These are phyloP conservation scores for Oryzias woworae DNA, from an alignment of 2,113 vertebrate genomes.

Conservation along the genomic window DNA sequence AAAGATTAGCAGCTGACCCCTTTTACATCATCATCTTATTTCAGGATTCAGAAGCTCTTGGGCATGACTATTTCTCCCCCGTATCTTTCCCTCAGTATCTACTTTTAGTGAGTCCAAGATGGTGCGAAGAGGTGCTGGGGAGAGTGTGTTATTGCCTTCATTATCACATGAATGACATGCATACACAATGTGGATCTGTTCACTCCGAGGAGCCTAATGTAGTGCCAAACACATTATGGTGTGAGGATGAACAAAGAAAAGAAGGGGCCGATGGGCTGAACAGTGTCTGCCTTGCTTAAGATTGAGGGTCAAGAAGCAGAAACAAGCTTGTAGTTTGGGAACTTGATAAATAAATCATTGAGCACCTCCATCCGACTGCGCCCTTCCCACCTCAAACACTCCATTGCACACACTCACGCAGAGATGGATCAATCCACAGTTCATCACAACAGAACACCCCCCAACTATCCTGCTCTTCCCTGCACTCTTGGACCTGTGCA, in stretches of 20 bases:
- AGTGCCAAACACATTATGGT: constrained; percentile 13
- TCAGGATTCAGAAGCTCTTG: constrained; percentile 70
- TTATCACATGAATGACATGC: constrained; percentile 24
- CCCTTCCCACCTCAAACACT: background rate
- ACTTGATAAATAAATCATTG: constrained; percentile 93
- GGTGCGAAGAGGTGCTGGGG: constrained; percentile 4
- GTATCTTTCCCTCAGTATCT: constrained; percentile 35
- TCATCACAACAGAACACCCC: constrained; percentile 44
- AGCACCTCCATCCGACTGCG: constrained; percentile 31
- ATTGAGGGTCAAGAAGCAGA: constrained; percentile 71
- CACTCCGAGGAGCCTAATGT: constrained; percentile 8
- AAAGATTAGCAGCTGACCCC: constrained; percentile 78
- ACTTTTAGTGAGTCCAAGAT: constrained; percentile 25
- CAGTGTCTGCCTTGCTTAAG: constrained; percentile 36
- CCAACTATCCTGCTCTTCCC: constrained; percentile 30
- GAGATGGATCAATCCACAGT: constrained; percentile 42
- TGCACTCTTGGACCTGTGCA: constrained; percentile 55
- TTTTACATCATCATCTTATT: constrained; percentile 76
- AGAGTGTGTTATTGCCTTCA: constrained; percentile 3
- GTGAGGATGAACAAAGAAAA: constrained; percentile 19
- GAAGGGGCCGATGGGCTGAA: constrained; percentile 31
- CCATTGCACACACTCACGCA: constrained; percentile 35
- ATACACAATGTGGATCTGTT: background rate
- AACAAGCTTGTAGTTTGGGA: constrained; percentile 81
- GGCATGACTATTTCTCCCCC: constrained; percentile 50